Conservation (phyloP, 1,140 invertebrate species). For the Caenorhabditis latens region DNA sequence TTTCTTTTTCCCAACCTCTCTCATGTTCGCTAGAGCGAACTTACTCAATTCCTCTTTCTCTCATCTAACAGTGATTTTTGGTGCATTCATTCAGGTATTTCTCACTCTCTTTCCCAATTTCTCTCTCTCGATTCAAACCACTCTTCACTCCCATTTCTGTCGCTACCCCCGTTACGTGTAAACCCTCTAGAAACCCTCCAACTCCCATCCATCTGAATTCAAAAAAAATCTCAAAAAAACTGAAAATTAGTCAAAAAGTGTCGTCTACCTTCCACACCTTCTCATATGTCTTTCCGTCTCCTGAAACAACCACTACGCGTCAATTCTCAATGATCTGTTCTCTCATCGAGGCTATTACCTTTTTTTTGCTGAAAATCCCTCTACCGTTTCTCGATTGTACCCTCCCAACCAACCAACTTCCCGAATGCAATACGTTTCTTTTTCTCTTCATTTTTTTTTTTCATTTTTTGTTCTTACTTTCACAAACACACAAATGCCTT, state of each 20-base stretch:
- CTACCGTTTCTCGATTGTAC: neutral
- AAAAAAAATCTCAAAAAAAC: neutral
- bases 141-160: neutral
- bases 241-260: neutral
- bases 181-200: neutral
- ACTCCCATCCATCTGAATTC: neutral
- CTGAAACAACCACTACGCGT: constrained; percentile 22
- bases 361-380: neutral
- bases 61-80: constrained; percentile 9
- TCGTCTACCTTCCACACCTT: neutral
- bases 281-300: constrained; percentile 36
- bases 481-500: too few relatives aligned
- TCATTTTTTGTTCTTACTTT: too few relatives aligned
- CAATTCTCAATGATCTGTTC: constrained; percentile 37
- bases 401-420: neutral
- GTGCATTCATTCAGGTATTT: constrained; percentile 50
- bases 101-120: neutral
- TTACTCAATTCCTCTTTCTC: too few relatives aligned
- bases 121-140: neutral
- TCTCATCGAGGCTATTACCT: neutral
- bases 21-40: too few relatives aligned
- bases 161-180: neutral
- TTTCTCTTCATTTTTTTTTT: too few relatives aligned
- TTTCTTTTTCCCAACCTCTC: neutral
- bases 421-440: too few relatives aligned